Evolutionary conservation across 2,888 invertebrate species (phyloP), one percentile per base, ranked within the genome.

Genomic region (Erebia palarica): DNA sequence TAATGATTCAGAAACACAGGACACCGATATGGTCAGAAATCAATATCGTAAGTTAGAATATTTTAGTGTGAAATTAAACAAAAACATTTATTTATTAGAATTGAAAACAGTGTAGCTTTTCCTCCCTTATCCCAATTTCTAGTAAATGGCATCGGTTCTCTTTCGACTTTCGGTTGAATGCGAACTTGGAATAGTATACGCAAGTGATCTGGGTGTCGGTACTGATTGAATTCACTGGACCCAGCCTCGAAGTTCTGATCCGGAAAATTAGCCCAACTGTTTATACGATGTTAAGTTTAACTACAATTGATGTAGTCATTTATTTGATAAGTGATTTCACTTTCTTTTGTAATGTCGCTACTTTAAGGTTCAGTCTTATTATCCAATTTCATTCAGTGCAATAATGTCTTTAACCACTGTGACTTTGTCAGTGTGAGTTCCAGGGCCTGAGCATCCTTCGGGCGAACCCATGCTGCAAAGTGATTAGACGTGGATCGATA

Each of bases 251-350:
- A 79, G 75, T 83, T 78, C 80, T 82, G 85, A 85, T 85, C 85
- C 85, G 85, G 85, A 86, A 88, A 89, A 89, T 90, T 89, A 88
- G 87, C 88, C 85, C 83, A 78, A 81, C 82, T 82, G 84, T 86
- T 88, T 87, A 88, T 86, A 87, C 84, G 84, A 84, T 87, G 87
- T 86, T 86, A 84, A 88, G 88, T 83, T n/a, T n/a, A 81, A 78
- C 80, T 81, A 80, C 78, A 60, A 70, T 60, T 72, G 59, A 70
- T 70, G 55, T 59, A 64, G 55, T 61, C 53, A 21, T 21, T 65
- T 65, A 42, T 16, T 49, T 49, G 9, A 13, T 53, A 53, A 36
- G 18, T 63, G 63, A 13, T 21, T 63, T 47, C 21, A 2, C 10
- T 53, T 65, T n/a, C 27, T 53, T 53, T 65, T 11, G 9, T 64